Base-by-base conservation (phyloP, 2,797 vertebrate genomes). In the Pachyuromys duprasi region DNA sequence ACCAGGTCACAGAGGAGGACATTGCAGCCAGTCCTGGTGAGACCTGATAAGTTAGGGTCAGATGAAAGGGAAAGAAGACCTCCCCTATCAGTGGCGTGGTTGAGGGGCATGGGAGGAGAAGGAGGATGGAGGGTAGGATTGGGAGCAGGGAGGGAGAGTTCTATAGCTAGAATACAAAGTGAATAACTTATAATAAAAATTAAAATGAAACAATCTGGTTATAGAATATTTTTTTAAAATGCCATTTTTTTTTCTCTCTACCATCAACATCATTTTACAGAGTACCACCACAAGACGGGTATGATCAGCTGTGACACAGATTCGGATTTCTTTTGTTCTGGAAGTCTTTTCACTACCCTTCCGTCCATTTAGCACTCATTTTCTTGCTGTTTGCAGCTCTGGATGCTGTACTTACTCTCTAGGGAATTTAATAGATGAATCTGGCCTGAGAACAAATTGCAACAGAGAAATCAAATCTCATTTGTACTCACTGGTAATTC, bases 381-480 rank as follows among this genome's bases (percentile, higher is more conserved):
- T 92, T 69, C 89, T 93, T 36, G 26, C 18, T 76, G 49, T 91
- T 89, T 95, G 72, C 12, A 75, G 80, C 33, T 93, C 53, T 89
- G 79, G 79, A 86, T 76, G 93, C 55, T n/a, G 3, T 62, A 76
- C 53, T 90, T 75, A 76, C 67, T 75, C 31, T 81, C 67, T 53
- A 62, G 75, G 91, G 60, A 96, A 87, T 96, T 93, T 60, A 57
- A 31, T 69, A 76, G 75, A 80, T 89, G n/a, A 83, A 69, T 93
- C 45, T 67, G 15, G 22, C 26, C 57, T 2, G 2, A 70, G 6
- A 93, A n/a, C 69, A 53, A 95, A 75, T 63, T 55, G 60, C 33
- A 93, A n/a, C 24, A 82, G 2, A 60, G 49, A 93, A 94, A 92
- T 13, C 33, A 94, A 86, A 82, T n/a, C 3, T 60, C 12, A 11